Base-by-base conservation (phyloP, 2,113 vertebrate species). In the Myrmophylax atrothorax region DNA sequence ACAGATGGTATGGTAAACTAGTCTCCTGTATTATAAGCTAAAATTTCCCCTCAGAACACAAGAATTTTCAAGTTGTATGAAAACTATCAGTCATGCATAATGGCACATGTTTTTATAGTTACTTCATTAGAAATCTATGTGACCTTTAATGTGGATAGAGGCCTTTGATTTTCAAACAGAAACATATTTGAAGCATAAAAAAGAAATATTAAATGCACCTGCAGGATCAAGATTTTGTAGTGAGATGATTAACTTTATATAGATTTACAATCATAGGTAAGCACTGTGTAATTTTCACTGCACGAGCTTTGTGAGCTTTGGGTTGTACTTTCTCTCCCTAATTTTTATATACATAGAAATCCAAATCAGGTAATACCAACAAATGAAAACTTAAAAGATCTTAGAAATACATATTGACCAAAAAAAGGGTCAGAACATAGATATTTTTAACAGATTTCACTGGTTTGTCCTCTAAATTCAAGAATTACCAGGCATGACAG, bases 81-180 rank as follows among this genome's bases (percentile, higher is more conserved):
- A 55, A 81, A 73, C 44, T 59, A 56, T 49, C 44, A 60, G 56
- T 37, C 31, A 63, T 77, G 53, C 25, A 40, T 50, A 26, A 66
- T 12, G 31, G 66, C 47, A 74, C 35, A 66, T n/a, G 28, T 35
- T 77, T 91, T 58, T 58, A 26, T 22, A 74, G 66, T 80, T 79
- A 55, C 74, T 89, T 94, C 47, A 79, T 50, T 76, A 90, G 62
- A 58, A 91, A 78, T 37, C 46, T 63, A 46, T 33, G 56, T 56
- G 89, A 64, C 31, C 63, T 90, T 84, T 84, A 78, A 84, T 72
- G 37, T 73, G 46, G 42, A 69, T 42, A 84, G 38, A 87, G 47
- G n/a, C 10, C 53, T 92, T 87, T 83, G 77, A 95, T 91, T 97
- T 92, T 90, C 55, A 93, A 96, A 74, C 42, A 77, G 52, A 80